Base-by-base conservation (phyloP, 2,797 vertebrate species). In the Anisognathus igniventris region DNA sequence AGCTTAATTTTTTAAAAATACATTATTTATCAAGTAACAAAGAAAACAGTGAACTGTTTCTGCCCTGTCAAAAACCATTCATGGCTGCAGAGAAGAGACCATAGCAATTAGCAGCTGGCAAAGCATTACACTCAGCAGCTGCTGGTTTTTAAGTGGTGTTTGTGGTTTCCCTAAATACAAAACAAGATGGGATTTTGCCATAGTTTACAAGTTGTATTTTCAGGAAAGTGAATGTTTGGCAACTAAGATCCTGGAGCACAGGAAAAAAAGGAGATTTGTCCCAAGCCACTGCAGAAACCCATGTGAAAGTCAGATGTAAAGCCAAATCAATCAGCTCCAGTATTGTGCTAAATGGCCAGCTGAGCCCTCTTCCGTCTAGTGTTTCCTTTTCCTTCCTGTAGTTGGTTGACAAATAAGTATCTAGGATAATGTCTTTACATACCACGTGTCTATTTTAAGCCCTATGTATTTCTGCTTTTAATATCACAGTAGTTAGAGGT, bases 101-200 rank as follows among this genome's bases (percentile, higher is more conserved):
- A 77, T 57, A 86, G 50, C 89, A 88, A 88, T 91, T 70, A 84
- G 61, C 86, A 72, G 45, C 76, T 92, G 77, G 93, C 82, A 95
- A 57, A 74, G 16, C 64, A 84, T 79, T 74, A 62, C 40, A 23
- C 33, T 78, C 56, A 58, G 90, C 57, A 89, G 57, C 83, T 93
- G 47, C 56, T 93, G 50, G 0, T n/a, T 85, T 93, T 94, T 66
- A 90, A 96, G 61, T 72, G 37, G 44, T 80, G 57, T 42, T 83
- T 94, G 65, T 12, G 66, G 79, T 92, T 95, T 93, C 53, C 81
- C 65, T 48, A 77, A 95, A 77, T 33, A 74, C 50, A 78, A 68
- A 92, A 64, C 37, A 64, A 86, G 66, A 67, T 0, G 2, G 42
- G 72, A 79, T 77, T 91, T 92, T 90, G 62, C 74, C 45, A 50